A percentile compares a stretch with the other conserved stretches of the same genome.
phyloP scores from a whole-genome alignment of 2,888 invertebrate genomes.

The Diarsia dahlii region DNA sequence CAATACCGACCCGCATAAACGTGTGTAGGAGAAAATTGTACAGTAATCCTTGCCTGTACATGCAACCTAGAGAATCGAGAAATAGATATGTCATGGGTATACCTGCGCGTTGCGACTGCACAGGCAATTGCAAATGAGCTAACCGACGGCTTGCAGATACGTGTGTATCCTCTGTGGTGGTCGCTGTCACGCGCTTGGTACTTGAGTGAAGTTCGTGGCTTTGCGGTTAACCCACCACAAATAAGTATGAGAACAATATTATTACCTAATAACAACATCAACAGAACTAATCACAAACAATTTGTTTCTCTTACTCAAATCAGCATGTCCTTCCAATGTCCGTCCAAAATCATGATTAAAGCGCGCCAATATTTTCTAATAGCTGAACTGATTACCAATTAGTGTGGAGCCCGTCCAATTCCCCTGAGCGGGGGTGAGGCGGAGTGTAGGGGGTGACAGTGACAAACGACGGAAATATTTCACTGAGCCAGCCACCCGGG shows the following conservation, averaged over 20 bases:
- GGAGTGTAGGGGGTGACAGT: constrained; percentile 63
- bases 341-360: constrained; percentile 62
- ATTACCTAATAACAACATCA: not conserved
- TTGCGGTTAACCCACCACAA: not conserved
- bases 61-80: not conserved
- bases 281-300: constrained; percentile 9
- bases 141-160: not conserved
- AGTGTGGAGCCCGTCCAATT: constrained; percentile 61
- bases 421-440: constrained; percentile 25
- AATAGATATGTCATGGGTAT: too few relatives aligned
- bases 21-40: not conserved
- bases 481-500: constrained; percentile 63
- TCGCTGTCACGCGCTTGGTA: not conserved
- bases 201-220: not conserved
- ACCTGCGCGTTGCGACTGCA: too few relatives aligned
- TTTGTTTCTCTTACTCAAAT: constrained; percentile 20
- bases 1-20: not conserved
- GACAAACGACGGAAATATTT: constrained; percentile 75
- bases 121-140: not conserved
- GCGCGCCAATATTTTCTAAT: constrained; percentile 67
- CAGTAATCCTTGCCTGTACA: not conserved
- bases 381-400: constrained; percentile 70
- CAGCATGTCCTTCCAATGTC: constrained; percentile 23
- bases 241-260: not conserved
- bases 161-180: not conserved